Conservation (phyloP, 2,888 invertebrate genomes). For the Cheiracanthium punctorium region DNA sequence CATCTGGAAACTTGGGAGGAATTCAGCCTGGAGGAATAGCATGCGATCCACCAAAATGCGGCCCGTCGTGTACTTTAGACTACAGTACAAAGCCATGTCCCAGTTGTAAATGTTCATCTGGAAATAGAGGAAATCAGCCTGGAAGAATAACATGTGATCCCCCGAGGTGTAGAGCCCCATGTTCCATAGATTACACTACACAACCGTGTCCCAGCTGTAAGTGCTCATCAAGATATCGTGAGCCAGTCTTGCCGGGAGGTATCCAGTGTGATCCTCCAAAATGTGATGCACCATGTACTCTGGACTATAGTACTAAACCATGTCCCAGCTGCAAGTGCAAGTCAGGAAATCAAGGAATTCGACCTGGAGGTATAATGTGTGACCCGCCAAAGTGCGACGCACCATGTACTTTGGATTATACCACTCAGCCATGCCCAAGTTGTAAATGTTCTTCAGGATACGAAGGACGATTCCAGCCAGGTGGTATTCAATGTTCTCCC, state of each 20-base stretch:
- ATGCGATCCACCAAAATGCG: slow-evolving; percentile 33
- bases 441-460: neutral
- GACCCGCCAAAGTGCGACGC: slow-evolving; percentile 7
- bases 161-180: neutral
- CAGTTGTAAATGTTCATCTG: slow-evolving; percentile 16
- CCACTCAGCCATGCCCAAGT: neutral
- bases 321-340: slow-evolving; percentile 41
- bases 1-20: neutral
- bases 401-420: neutral
- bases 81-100: slow-evolving; percentile 28
- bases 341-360: neutral
- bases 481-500: slow-evolving; percentile 16
- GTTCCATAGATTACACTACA: slow-evolving; percentile 21
- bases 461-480: neutral
- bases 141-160: neutral
- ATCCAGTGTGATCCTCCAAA: slow-evolving; percentile 30
- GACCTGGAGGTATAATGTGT: slow-evolving; percentile 6
- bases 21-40: neutral
- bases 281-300: slow-evolving; percentile 18
- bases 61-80: slow-evolving; percentile 12
- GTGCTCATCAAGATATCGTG: neutral
- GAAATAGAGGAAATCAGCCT: neutral
- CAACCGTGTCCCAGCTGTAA: slow-evolving; percentile 40
- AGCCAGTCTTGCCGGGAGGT: neutral
- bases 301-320: slow-evolving; percentile 23